Evolutionary conservation across 2,113 vertebrate genomes (phyloP).

Genomic region (Tragelaphus scriptus): DNA sequence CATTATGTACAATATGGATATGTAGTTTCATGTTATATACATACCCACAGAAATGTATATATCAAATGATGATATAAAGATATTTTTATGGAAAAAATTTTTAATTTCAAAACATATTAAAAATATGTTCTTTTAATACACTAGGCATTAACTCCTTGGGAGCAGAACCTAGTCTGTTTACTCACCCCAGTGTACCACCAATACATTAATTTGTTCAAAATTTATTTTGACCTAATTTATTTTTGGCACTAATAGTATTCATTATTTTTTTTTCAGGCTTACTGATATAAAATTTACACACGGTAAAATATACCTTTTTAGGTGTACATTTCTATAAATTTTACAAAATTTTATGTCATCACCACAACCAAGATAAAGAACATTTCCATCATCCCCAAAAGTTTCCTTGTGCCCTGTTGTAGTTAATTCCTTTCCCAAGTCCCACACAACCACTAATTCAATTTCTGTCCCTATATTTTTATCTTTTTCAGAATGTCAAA

Average conservation of each 20-base stretch:
- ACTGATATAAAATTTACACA: background rate
- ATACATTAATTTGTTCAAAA: background rate
- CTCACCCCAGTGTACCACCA: background rate
- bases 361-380: background rate
- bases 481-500: background rate
- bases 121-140: background rate
- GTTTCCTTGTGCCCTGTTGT: background rate
- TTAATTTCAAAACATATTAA: background rate
- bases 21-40: background rate
- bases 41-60: background rate
- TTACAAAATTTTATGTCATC: background rate
- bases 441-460: background rate
- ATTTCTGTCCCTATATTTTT: background rate
- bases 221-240: background rate
- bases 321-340: background rate
- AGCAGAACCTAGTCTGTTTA: background rate
- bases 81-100: background rate
- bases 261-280: background rate
- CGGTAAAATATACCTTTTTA: background rate
- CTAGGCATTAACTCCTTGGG: background rate
- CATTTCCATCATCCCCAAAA: background rate
- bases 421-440: background rate
- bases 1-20: background rate
- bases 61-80: background rate
- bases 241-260: background rate